Evolutionary conservation across 1,140 invertebrate genomes (phyloP), one percentile per base, ranked within the genome.

Genomic region (Orchesella cincta): DNA sequence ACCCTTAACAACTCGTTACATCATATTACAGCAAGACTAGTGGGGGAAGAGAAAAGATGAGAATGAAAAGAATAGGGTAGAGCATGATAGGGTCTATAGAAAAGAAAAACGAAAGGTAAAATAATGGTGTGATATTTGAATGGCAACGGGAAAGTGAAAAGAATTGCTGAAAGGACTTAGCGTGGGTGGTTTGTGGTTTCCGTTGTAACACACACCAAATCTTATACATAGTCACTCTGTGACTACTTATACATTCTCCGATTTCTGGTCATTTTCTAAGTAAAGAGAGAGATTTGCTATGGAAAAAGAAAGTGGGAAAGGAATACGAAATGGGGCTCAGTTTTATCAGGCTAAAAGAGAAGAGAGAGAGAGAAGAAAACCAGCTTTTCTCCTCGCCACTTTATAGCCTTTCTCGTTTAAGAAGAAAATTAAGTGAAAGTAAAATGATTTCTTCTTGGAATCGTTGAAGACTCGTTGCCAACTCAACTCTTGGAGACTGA

Each of bases 131-230:
- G 62, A 67, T 67, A 29, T 67, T 67, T 67, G 29, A 67, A 67
- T 67, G 62, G 31, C 3, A 67, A 67, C 29, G 3, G 31, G 62
- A 14, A 67, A 33, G 62, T 67, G 62, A 67, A 67, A 67, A 33
- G 62, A 67, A 67, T 67, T 26, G 23, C 52, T 57, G 52, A n/a
- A 67, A 33, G 29, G 26, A 29, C 31, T 67, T 31, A 12, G 62
- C 62, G 62, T 67, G 62, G 62, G 62, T 67, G 62, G 62, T 31
- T 67, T 67, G 52, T 57, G 62, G 62, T 67, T 67, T 67, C 52
- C 52, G 52, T n/a, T 57, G 52, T 14, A 57, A 57, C 26, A 67
- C 33, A 5, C 31, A 31, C 23, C 33, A 26, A 14, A 67, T 67
- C 62, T 67, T 67, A 67, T 14, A 67, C 29, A 33, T n/a, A 67